A percentile compares a stretch with the other conserved stretches of the same genome.
Conservation (phyloP, 2,113 vertebrate genomes). For the Corythaeola cristata region DNA sequence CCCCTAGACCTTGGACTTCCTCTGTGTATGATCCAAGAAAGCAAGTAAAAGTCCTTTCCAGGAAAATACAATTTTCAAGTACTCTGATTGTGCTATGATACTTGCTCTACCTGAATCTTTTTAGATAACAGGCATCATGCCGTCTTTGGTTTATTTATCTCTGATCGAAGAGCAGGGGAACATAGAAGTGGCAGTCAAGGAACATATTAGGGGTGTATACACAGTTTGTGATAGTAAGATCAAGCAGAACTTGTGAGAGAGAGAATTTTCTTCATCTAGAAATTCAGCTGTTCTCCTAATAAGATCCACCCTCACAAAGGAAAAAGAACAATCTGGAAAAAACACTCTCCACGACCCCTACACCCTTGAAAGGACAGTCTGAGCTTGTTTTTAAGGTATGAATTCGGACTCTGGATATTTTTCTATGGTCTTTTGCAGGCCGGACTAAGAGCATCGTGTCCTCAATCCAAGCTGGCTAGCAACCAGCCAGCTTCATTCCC, state of each 20-base stretch:
- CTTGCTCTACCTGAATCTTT: conserved; percentile 68
- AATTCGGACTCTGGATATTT: neutral
- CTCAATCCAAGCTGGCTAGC: neutral
- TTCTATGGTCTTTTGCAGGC: neutral
- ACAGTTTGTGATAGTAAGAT: conserved; percentile 53
- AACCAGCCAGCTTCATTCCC: neutral
- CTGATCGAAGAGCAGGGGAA: conserved; percentile 47
- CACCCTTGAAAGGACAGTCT: neutral
- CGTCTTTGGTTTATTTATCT: conserved; percentile 63
- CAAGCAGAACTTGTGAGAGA: conserved; percentile 28
- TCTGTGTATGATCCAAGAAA: conserved; percentile 66
- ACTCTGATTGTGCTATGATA: conserved; percentile 60
- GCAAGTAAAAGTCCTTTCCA: conserved; percentile 43
- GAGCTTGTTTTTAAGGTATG: neutral
- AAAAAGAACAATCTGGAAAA: neutral
- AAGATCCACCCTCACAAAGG: conserved; percentile 12
- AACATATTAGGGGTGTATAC: neutral
- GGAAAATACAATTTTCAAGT: conserved; percentile 65
- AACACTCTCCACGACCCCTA: neutral
- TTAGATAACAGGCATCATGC: conserved; percentile 67
- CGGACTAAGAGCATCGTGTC: neutral
- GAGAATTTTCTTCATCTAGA: conserved; percentile 28
- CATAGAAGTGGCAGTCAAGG: conserved; percentile 35
- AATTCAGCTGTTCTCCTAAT: neutral
- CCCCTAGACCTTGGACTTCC: conserved; percentile 53